Percentiles rank a stretch among this genome's conserved stretches.
These are phyloP conservation scores for Ametastegia equiseti DNA, from an alignment of 2,888 invertebrate species.

Conservation along the genomic window DNA sequence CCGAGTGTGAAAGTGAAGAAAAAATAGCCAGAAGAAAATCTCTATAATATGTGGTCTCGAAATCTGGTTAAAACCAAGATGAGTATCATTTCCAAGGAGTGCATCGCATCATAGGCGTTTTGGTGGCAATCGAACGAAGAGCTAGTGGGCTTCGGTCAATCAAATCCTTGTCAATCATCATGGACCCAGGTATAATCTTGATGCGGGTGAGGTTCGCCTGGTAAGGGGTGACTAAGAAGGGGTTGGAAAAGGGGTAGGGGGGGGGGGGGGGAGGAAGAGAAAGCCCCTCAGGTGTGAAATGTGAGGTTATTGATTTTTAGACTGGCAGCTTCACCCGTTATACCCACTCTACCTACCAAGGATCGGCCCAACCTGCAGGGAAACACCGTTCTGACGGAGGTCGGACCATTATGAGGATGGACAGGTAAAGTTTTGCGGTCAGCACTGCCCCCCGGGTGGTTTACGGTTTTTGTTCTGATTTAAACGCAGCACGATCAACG, in stretches of 20 bases:
- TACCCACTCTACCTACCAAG: slow-evolving; percentile 1
- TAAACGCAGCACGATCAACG: slow-evolving; percentile 1
- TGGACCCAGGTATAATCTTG: background rate
- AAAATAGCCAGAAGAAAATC: no score
- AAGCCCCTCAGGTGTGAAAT: slow-evolving; percentile 39
- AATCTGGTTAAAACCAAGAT: no score
- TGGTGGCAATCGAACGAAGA: background rate
- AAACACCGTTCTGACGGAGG: slow-evolving; percentile 24
- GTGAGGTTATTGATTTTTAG: slow-evolving; percentile 44
- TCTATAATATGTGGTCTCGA: no score
- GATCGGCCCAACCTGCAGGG: slow-evolving; percentile 38
- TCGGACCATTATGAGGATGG: slow-evolving; percentile 28
- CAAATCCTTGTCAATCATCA: slow-evolving; percentile 10
- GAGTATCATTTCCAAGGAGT: no score
- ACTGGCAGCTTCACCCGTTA: slow-evolving; percentile 40
- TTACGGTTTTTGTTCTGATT: slow-evolving; percentile 16
- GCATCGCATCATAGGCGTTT: no score
- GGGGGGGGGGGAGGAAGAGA: background rate
- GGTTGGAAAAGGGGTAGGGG: background rate
- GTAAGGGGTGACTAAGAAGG: background rate
- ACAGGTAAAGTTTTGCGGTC: slow-evolving; percentile 14
- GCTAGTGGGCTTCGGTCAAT: background rate
- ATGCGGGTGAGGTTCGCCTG: background rate
- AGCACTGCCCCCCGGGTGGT: background rate
- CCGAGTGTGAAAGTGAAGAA: background rate